Evolutionary conservation across 2,797 vertebrate species (phyloP).

Genomic region (Schizopygopsis malacanthus): DNA sequence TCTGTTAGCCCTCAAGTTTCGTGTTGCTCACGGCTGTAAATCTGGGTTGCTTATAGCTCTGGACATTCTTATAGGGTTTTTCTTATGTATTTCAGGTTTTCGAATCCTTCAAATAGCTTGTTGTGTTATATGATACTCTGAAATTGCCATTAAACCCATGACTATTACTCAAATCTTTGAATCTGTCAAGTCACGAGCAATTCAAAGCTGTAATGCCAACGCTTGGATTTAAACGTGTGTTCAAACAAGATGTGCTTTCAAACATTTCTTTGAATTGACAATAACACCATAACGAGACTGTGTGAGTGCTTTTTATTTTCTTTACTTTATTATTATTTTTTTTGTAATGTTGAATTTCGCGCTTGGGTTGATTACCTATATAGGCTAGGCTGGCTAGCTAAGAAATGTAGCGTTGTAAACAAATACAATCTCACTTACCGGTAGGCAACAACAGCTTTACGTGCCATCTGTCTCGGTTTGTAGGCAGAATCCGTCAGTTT

Average conservation of each 20-base stretch:
- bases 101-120: too few species aligned
- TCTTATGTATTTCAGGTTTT: too few species aligned
- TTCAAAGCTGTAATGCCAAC: not conserved
- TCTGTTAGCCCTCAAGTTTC: too few species aligned
- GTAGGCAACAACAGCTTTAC: not conserved
- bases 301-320: too few species aligned
- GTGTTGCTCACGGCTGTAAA: too few species aligned
- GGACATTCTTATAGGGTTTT: too few species aligned
- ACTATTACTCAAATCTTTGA: not conserved
- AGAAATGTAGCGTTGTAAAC: not conserved
- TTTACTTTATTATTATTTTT: too few species aligned
- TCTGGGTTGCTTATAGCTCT: too few species aligned
- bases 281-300: too few species aligned
- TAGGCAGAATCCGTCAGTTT: not conserved
- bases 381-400: too few species aligned
- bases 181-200: not conserved
- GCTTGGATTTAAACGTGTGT: not conserved
- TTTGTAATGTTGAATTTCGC: not conserved
- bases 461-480: not conserved
- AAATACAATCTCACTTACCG: conserved; percentile 8
- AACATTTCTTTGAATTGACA: not conserved
- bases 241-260: not conserved
- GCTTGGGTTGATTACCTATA: too few species aligned
- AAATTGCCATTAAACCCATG: not conserved
- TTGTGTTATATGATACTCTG: too few species aligned